These are phyloP conservation scores for Biston betularia DNA, from an alignment of 2,888 invertebrate species.

Conservation along the genomic window DNA sequence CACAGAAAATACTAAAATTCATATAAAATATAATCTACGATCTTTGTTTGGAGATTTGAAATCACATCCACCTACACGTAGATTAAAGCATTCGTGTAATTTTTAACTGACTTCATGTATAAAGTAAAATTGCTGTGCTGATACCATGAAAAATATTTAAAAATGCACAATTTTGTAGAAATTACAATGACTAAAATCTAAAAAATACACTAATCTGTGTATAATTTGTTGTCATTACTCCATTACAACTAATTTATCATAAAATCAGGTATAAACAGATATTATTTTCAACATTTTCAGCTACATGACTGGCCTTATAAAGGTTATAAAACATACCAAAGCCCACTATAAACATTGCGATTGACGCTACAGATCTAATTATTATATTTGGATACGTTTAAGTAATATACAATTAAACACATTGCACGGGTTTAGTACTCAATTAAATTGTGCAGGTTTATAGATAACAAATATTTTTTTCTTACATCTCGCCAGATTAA, in stretches of 20 bases:
- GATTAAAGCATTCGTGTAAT: too few species aligned
- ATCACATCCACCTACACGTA: too few species aligned
- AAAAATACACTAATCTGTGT: constrained; percentile 24
- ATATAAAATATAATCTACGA: background rate
- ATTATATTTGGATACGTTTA: too few species aligned
- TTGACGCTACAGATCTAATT: background rate
- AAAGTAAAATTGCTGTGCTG: background rate
- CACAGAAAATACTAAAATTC: too few species aligned
- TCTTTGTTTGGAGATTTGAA: background rate
- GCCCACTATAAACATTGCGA: background rate
- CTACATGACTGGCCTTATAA: constrained; percentile 41
- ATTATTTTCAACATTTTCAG: constrained; percentile 14
- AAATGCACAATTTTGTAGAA: constrained; percentile 30
- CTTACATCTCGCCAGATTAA: background rate
- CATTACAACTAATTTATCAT: constrained; percentile 35
- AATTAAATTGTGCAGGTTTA: too few species aligned
- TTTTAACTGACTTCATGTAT: too few species aligned
- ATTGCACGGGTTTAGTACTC: too few species aligned
- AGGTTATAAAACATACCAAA: constrained; percentile 9
- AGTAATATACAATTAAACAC: too few species aligned
- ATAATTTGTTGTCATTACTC: constrained; percentile 30
- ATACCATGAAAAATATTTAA: background rate
- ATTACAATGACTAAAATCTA: constrained; percentile 16
- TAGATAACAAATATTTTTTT: too few species aligned
- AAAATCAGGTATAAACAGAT: constrained; percentile 42